phyloP scores from a whole-genome alignment of 1,140 invertebrate species.

The Archegozetes longisetosus region DNA sequence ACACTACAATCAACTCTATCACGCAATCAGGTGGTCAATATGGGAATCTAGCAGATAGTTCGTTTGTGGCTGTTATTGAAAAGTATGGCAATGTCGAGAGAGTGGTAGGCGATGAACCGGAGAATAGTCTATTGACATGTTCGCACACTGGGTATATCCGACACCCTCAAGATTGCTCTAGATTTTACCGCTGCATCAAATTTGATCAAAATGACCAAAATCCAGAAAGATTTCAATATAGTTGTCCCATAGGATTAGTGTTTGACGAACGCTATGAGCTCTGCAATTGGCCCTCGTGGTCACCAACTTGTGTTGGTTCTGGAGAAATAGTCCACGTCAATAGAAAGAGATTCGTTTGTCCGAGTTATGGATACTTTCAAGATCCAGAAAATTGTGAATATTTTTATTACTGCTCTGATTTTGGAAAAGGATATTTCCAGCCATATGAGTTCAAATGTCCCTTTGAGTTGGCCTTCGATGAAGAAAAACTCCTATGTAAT shows the following conservation, averaged over 20 bases:
- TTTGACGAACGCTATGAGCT: slow-evolving; percentile 50
- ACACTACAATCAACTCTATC: background rate
- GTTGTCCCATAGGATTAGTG: slow-evolving; percentile 58
- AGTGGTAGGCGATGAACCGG: slow-evolving; percentile 35
- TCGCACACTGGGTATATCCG: slow-evolving; percentile 59
- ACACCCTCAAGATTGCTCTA: slow-evolving; percentile 54
- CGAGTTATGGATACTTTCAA: slow-evolving; percentile 47
- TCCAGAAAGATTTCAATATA: slow-evolving; percentile 51
- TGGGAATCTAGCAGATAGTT: slow-evolving; percentile 7
- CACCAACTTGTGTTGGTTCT: slow-evolving; percentile 43
- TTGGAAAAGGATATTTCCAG: slow-evolving; percentile 40
- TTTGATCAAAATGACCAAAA: slow-evolving; percentile 50
- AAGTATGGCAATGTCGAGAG: slow-evolving; percentile 36
- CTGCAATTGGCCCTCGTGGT: slow-evolving; percentile 61
- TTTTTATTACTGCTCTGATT: slow-evolving; percentile 69
- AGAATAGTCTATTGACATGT: slow-evolving; percentile 48
- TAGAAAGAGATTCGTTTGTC: slow-evolving; percentile 36
- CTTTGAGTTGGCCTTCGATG: slow-evolving; percentile 60
- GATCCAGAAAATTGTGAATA: slow-evolving; percentile 67
- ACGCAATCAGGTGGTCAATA: too few species aligned
- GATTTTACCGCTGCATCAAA: slow-evolving; percentile 67
- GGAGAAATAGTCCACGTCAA: slow-evolving; percentile 44
- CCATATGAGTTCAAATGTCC: slow-evolving; percentile 69
- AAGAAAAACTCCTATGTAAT: slow-evolving; percentile 49
- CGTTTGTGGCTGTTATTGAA: slow-evolving; percentile 16